Evolutionary conservation across 1,140 invertebrate species (phyloP), one percentile per base, ranked within the genome.

Genomic region (Bombus confusus): DNA sequence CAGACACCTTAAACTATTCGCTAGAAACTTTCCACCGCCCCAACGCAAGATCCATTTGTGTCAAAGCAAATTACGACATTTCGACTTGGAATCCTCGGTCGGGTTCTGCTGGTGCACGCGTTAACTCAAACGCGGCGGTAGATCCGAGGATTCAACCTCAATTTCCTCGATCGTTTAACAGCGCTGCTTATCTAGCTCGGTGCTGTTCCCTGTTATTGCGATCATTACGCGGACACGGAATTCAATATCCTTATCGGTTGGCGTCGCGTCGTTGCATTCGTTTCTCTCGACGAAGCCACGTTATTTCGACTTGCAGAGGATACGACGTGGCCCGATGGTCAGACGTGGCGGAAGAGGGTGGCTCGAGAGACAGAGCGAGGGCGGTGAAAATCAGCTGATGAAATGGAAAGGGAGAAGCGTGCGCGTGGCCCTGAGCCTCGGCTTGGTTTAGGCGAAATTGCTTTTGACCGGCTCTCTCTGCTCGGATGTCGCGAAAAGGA

Each of bases 231-330:
- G 52, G 25, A 52, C 66, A 68, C 64, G 52, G 79, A 86, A 89
- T 89, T 89, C 87, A 89, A 89, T 89, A 81, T 89, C 80, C 87
- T 89, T 89, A 89, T 89, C 87, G 34, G 75, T n/a, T n/a, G 59
- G 28, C 28, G 25, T 5, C 66, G 62, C 52, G 37, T 64, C n/a
- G 71, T 73, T 88, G 82, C 87, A 66, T 80, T 80, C 57, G 71
- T 68, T n/a, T 81, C 28, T 80, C 18, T n/a, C 15, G 76, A 13
- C 62, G 47, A 52, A 22, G 47, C 47, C 5, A 22, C 75, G 69
- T 72, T 76, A 87, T 85, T 83, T 74, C 37, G 79, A n/a, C 71
- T 28, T 72, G 4, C 34, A 52, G 82, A 12, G n/a, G 34, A 37
- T 28, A 12, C 25, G 25, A 59, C 57, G 57, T 28, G 28, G 3